A percentile compares a stretch with the other conserved stretches of the same genome.
phyloP scores from a whole-genome alignment of 2,797 vertebrate species.

The Schizopygopsis pylzovi region DNA sequence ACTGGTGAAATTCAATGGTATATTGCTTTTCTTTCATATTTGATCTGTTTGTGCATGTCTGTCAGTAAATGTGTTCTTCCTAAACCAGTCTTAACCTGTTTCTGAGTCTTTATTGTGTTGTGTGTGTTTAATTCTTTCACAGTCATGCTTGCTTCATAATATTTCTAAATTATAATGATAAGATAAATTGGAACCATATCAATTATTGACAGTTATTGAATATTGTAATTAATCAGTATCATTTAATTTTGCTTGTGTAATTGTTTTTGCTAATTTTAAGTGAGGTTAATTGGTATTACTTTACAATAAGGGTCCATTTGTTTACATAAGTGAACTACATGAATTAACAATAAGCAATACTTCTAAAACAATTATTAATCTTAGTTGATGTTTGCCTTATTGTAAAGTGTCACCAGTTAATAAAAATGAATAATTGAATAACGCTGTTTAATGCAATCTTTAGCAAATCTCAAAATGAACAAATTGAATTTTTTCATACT shows the following conservation, averaged over 20 bases:
- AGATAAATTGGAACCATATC: neutral
- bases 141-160: neutral
- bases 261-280: neutral
- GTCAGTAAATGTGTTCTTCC: slow-evolving; percentile 71
- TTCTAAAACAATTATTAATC: neutral
- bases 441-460: neutral
- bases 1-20: slow-evolving; percentile 78
- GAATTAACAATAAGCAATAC: neutral
- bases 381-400: neutral
- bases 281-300: neutral
- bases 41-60: slow-evolving; percentile 74
- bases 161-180: neutral
- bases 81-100: slow-evolving; percentile 60
- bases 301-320: neutral
- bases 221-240: neutral
- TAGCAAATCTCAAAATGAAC: neutral
- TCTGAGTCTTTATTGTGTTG: slow-evolving; percentile 64
- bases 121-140: slow-evolving; percentile 11
- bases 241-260: neutral
- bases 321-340: neutral
- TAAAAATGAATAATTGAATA: too few relatives aligned
- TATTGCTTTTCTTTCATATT: slow-evolving; percentile 64
- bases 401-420: too few relatives aligned
- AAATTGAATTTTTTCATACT: too few relatives aligned
- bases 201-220: neutral